A percentile compares a stretch with the other conserved stretches of the same genome.
These are phyloP conservation scores for Tor tambroides DNA, from an alignment of 2,113 vertebrate genomes.

Conservation along the genomic window DNA sequence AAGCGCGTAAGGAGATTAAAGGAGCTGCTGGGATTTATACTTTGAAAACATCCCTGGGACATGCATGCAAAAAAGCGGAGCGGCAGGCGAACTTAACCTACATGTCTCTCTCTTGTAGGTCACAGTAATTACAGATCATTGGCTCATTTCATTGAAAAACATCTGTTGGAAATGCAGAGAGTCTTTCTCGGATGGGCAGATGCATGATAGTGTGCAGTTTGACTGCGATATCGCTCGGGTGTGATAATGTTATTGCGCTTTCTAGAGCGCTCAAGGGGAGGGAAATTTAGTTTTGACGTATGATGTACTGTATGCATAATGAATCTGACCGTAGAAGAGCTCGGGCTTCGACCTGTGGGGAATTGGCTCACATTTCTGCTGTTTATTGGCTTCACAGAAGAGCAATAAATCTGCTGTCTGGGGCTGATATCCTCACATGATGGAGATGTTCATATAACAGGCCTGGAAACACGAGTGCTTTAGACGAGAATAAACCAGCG, in stretches of 20 bases:
- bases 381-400: slow-evolving; percentile 68
- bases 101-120: slow-evolving; percentile 70
- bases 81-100: slow-evolving; percentile 69
- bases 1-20: slow-evolving; percentile 82
- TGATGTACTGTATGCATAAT: slow-evolving; percentile 72
- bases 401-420: slow-evolving; percentile 66
- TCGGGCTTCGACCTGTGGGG: slow-evolving; percentile 64
- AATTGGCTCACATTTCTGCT: slow-evolving; percentile 64
- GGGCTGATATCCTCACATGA: slow-evolving; percentile 30
- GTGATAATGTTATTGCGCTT: slow-evolving; percentile 41
- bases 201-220: not conserved
- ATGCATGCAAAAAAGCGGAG: slow-evolving; percentile 65
- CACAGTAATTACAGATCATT: slow-evolving; percentile 67
- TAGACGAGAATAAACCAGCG: not conserved
- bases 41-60: slow-evolving; percentile 71
- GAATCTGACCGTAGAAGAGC: slow-evolving; percentile 68
- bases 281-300: slow-evolving; percentile 69
- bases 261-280: slow-evolving; percentile 62
- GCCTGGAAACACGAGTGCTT: slow-evolving; percentile 11
- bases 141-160: slow-evolving; percentile 63
- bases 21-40: slow-evolving; percentile 80
- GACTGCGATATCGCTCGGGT: not conserved
- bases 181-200: not conserved
- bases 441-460: slow-evolving; percentile 36
- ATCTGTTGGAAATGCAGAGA: slow-evolving; percentile 55